A percentile compares a stretch with the other conserved stretches of the same genome.
These are phyloP conservation scores for Dasyornis broadbenti DNA, from an alignment of 2,113 vertebrate genomes.

Conservation along the genomic window DNA sequence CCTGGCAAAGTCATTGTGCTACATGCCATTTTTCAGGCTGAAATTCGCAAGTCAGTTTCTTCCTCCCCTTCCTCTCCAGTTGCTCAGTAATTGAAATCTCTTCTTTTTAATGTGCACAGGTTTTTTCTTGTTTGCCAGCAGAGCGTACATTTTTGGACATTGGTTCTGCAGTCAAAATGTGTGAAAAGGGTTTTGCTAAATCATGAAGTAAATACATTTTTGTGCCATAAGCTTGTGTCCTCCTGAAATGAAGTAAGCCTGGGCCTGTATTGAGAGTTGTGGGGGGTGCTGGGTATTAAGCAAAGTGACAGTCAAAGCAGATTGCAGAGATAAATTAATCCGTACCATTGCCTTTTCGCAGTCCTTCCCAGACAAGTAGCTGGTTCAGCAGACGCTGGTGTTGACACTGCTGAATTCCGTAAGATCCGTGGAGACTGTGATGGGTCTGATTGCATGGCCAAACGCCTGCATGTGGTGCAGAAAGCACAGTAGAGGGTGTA, in stretches of 20 bases:
- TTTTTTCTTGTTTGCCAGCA: not conserved
- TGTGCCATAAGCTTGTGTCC: not conserved
- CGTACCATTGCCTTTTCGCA: not conserved
- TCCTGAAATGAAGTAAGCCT: not conserved
- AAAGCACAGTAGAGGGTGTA: not conserved
- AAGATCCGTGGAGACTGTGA: not conserved
- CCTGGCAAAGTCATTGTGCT: slow-evolving; percentile 42
- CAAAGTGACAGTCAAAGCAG: not conserved
- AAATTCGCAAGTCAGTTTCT: not conserved
- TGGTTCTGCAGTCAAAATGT: not conserved
- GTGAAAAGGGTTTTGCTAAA: not conserved
- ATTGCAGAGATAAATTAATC: slow-evolving; percentile 6
- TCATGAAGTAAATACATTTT: not conserved
- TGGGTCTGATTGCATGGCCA: not conserved
- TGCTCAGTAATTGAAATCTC: not conserved
- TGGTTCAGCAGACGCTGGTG: not conserved
- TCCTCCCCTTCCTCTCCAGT: not conserved
- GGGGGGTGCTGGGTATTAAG: not conserved
- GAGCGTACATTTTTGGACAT: not conserved
- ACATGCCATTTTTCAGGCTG: not conserved
- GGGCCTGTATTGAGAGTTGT: not conserved
- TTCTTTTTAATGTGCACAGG: not conserved
- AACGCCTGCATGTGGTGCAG: rapidly evolving
- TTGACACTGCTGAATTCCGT: not conserved
- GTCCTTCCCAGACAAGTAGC: not conserved